phyloP scores from a whole-genome alignment of 2,113 vertebrate species.

The Nycticebus coucang region DNA sequence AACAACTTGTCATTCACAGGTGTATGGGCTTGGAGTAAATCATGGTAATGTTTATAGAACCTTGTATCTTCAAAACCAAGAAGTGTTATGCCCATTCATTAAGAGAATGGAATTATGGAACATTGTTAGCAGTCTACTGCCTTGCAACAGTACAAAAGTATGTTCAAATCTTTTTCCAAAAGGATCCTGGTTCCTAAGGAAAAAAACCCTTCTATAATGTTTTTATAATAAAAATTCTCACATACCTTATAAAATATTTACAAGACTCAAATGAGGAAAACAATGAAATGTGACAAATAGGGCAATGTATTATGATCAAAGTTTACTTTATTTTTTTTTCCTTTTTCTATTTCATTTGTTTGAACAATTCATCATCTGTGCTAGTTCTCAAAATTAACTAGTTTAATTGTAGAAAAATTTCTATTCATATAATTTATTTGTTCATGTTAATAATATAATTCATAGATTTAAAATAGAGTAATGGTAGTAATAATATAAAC shows the following conservation, averaged over 20 bases:
- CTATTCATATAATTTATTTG: not conserved
- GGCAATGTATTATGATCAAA: not conserved
- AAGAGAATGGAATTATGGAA: fast-evolving
- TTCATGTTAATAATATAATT: not conserved
- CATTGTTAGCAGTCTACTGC: not conserved
- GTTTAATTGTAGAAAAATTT: not conserved
- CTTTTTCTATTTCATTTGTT: not conserved
- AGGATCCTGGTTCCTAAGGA: not conserved
- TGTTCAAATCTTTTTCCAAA: not conserved
- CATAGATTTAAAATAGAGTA: not conserved
- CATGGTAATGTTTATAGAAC: not conserved
- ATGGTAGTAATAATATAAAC: not conserved
- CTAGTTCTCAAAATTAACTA: not conserved
- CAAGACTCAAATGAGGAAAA: not conserved
- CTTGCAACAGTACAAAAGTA: not conserved
- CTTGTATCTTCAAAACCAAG: not conserved
- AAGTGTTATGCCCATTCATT: fast-evolving
- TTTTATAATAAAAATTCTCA: not conserved
- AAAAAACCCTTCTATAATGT: not conserved
- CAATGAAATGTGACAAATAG: not conserved
- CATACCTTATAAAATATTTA: not conserved
- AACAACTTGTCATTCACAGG: not conserved
- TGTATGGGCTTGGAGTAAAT: not conserved
- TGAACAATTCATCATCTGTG: not conserved
- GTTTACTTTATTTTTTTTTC: not conserved